A percentile compares a stretch with the other conserved stretches of the same genome.
Evolutionary conservation across 2,888 invertebrate species (phyloP).

Genomic region (Drosophila pegasa): DNA sequence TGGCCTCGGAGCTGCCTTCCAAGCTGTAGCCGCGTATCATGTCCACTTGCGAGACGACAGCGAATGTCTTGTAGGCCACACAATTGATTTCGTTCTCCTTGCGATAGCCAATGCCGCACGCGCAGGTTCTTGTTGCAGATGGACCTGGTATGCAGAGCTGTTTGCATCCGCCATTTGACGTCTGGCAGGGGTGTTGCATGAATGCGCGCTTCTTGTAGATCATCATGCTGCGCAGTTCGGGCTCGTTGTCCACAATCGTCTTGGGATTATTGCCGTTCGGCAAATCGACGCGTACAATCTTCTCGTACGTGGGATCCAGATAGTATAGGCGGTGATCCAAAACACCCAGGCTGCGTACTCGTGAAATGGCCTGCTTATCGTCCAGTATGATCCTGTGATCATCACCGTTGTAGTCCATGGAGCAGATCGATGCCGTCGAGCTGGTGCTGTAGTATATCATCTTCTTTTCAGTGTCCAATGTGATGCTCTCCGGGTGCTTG

Average conservation of each 20-base stretch:
- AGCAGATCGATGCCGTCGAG: conserved; percentile 89
- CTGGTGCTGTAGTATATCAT: conserved; percentile 95
- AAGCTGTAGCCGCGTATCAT: conserved; percentile 95
- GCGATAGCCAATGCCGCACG: conserved; percentile 95
- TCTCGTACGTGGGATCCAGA: conserved; percentile 95
- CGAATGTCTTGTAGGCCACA: conserved; percentile 93
- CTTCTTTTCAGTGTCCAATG: conserved; percentile 93
- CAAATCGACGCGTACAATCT: conserved; percentile 93
- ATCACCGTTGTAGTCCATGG: conserved; percentile 90
- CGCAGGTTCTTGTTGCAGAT: conserved; percentile 91
- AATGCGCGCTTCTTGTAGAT: conserved; percentile 94
- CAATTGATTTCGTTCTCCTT: conserved; percentile 92
- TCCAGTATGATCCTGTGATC: conserved; percentile 89
- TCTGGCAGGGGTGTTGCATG: conserved; percentile 93
- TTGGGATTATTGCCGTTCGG: conserved; percentile 92
- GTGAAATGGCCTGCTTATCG: conserved; percentile 89
- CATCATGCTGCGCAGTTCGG: conserved; percentile 93
- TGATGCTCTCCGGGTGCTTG: conserved; percentile 91
- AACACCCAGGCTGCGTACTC: conserved; percentile 93
- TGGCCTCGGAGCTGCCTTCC: conserved; percentile 94
- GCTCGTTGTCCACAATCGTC: conserved; percentile 92
- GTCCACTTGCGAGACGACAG: conserved; percentile 95
- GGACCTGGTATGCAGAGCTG: conserved; percentile 96
- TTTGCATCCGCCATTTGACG: conserved; percentile 95
- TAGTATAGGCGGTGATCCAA: conserved; percentile 93